Conservation (phyloP, 2,888 invertebrate species). For the Emmelina monodactyla region DNA sequence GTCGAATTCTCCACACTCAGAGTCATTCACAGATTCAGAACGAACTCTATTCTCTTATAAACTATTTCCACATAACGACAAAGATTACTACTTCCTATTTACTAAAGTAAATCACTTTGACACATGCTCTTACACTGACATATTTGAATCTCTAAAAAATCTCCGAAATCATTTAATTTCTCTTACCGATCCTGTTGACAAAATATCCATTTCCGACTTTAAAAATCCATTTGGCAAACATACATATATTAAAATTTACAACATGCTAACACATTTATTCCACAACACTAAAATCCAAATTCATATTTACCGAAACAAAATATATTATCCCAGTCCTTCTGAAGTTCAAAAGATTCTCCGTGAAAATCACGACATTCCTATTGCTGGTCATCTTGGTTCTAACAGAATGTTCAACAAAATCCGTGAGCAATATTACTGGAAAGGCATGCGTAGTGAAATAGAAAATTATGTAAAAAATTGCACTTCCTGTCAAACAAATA, state of each 20-base stretch:
- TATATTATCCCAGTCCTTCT: not conserved
- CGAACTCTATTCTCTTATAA: not conserved
- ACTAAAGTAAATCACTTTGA: constrained; percentile 9
- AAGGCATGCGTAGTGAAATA: constrained; percentile 10
- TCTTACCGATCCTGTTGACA: not conserved
- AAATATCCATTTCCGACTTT: constrained; percentile 1
- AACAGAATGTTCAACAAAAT: constrained; percentile 8
- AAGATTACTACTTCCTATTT: constrained; percentile 10
- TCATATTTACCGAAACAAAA: not conserved
- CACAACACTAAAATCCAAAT: not conserved
- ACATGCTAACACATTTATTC: constrained; percentile 3
- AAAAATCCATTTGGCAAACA: constrained; percentile 2
- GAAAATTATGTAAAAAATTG: constrained; percentile 4
- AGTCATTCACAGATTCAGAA: constrained; percentile 1
- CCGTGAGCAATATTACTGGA: constrained; percentile 9
- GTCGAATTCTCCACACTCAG: constrained; percentile 2
- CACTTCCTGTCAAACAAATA: not conserved
- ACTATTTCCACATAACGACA: not conserved
- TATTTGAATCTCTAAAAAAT: constrained; percentile 3
- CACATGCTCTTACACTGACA: constrained; percentile 1
- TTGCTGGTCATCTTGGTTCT: constrained; percentile 10
- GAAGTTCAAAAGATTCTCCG: constrained; percentile 5
- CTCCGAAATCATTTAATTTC: not conserved
- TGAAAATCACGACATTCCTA: constrained; percentile 11
- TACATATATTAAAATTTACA: constrained; percentile 4